Conservation (phyloP, 2,888 invertebrate species). For the Ectobius pallidus region DNA sequence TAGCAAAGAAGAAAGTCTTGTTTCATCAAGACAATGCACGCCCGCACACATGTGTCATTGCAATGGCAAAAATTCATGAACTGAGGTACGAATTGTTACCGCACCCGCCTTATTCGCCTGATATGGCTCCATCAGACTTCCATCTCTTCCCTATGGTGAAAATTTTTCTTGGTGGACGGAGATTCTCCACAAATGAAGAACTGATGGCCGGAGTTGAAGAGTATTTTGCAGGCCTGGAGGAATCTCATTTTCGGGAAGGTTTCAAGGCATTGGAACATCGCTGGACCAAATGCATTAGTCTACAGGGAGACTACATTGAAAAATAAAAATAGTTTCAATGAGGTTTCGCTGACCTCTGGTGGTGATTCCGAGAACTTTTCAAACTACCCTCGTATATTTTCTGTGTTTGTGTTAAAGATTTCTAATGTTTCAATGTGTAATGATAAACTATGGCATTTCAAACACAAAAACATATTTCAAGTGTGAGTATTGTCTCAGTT, state of each 20-base stretch:
- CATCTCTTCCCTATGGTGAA: slow-evolving; percentile 2
- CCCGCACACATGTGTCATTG: neutral
- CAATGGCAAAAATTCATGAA: neutral
- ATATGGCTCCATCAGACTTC: neutral
- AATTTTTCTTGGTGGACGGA: slow-evolving; percentile 2
- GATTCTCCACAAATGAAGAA: neutral
- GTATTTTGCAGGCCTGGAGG: slow-evolving; percentile 13
- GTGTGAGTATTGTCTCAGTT: too few relatives aligned
- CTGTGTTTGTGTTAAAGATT: too few relatives aligned
- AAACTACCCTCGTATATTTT: too few relatives aligned
- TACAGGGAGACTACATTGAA: too few relatives aligned
- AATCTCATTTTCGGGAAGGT: neutral
- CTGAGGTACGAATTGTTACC: neutral
- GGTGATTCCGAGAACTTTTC: too few relatives aligned
- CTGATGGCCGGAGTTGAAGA: neutral
- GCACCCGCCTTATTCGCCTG: neutral
- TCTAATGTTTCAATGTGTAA: too few relatives aligned
- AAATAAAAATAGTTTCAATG: too few relatives aligned
- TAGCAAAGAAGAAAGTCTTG: slow-evolving; percentile 7
- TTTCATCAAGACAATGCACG: slow-evolving; percentile 13
- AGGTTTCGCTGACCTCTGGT: too few relatives aligned
- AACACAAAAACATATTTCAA: too few relatives aligned
- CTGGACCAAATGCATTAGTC: too few relatives aligned
- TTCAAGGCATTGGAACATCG: neutral
- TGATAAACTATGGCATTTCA: too few relatives aligned